A percentile compares a stretch with the other conserved stretches of the same genome.
These are phyloP conservation scores for Pelvicachromis taeniatus DNA, from an alignment of 2,113 vertebrate genomes.

Conservation along the genomic window DNA sequence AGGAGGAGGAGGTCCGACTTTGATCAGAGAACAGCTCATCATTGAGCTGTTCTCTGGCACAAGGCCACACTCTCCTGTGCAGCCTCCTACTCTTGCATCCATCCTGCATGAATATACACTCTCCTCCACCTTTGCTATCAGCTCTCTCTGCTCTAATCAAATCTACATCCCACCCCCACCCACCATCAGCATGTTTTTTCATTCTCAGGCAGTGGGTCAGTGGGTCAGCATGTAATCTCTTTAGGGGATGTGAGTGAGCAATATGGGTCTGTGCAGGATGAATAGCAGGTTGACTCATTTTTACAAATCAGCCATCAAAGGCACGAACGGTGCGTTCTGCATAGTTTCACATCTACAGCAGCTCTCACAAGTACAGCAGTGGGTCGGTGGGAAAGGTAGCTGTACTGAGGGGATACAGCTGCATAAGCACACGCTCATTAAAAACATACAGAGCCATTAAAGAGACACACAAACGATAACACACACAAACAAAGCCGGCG, in stretches of 20 bases:
- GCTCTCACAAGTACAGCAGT: neutral
- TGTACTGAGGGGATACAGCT: neutral
- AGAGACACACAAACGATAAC: conserved; percentile 29
- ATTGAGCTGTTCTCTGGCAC: no score
- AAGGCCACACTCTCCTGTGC: neutral
- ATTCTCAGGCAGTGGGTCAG: conserved; percentile 30
- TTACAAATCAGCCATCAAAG: neutral
- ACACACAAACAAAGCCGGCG: conserved; percentile 24
- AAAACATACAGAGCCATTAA: conserved; percentile 33
- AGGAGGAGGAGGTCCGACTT: neutral
- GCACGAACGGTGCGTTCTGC: neutral
- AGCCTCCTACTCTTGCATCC: neutral
- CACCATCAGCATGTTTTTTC: neutral
- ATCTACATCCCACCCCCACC: neutral
- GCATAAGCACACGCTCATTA: conserved; percentile 32
- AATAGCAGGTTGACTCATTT: conserved; percentile 8
- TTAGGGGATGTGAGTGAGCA: conserved; percentile 17
- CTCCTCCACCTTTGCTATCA: neutral
- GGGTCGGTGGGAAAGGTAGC: neutral
- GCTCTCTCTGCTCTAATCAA: conserved; percentile 20
- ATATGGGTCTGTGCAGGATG: neutral
- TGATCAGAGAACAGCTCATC: conserved; percentile 37
- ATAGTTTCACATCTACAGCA: neutral
- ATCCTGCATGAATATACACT: neutral
- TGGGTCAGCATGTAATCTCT: conserved; percentile 47